Conservation (phyloP, 2,797 vertebrate genomes). For the Sebastes baramenuke region DNA sequence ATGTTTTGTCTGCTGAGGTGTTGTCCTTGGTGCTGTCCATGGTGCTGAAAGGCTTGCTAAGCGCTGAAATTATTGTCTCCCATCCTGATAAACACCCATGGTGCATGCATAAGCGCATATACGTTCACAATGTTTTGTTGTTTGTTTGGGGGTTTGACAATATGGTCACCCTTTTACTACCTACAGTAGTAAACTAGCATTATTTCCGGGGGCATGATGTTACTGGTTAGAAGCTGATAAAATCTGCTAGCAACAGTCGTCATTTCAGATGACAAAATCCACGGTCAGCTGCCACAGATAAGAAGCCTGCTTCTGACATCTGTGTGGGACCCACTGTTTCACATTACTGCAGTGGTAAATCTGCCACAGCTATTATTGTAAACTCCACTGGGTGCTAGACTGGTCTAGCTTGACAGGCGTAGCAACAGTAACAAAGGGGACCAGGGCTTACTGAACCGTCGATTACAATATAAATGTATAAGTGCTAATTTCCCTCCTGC, state of each 20-base stretch:
- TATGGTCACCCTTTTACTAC: neutral
- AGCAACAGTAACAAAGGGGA: neutral
- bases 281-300: neutral
- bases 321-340: neutral
- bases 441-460: neutral
- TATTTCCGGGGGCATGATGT: neutral
- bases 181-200: neutral
- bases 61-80: too few species aligned
- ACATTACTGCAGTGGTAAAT: neutral
- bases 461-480: neutral
- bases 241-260: neutral
- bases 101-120: too few species aligned
- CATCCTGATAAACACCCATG: too few species aligned
- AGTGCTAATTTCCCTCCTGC: neutral
- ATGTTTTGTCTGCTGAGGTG: fast-evolving
- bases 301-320: neutral
- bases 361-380: neutral
- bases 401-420: neutral
- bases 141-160: neutral
- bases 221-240: neutral
- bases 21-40: too few species aligned
- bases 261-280: neutral
- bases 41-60: too few species aligned
- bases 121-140: too few species aligned
- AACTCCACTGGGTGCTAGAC: neutral